A percentile compares a stretch with the other conserved stretches of the same genome.
phyloP scores from a whole-genome alignment of 2,888 invertebrate genomes.

The Oxystoma pomonae region DNA sequence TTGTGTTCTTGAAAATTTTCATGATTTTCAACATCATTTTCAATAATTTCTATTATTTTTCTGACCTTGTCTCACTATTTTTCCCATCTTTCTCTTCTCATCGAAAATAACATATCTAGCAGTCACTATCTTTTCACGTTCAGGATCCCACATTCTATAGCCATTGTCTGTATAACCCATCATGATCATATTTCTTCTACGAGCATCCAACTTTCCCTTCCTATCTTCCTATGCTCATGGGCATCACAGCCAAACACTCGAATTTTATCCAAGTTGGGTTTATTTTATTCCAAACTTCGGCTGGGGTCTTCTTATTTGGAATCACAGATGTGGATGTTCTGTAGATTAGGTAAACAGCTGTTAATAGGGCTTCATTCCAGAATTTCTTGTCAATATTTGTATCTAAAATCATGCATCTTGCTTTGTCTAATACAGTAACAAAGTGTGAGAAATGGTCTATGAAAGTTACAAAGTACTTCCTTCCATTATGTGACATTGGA shows the following conservation, averaged over 20 bases:
- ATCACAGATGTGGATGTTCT: too few relatives aligned
- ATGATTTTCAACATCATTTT: too few relatives aligned
- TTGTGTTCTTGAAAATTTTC: too few relatives aligned
- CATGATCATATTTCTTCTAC: slow-evolving; percentile 6
- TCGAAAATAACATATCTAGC: slow-evolving; percentile 9
- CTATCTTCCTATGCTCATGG: not conserved
- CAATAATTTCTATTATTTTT: not conserved
- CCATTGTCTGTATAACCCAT: not conserved
- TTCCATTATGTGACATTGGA: too few relatives aligned
- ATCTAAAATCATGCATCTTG: too few relatives aligned
- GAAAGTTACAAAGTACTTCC: too few relatives aligned
- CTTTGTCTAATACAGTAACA: too few relatives aligned
- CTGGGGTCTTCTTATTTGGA: not conserved
- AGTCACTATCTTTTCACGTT: slow-evolving; percentile 1
- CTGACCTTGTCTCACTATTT: not conserved
- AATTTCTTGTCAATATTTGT: too few relatives aligned
- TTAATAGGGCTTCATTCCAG: too few relatives aligned
- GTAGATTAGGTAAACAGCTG: too few relatives aligned
- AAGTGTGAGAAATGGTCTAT: too few relatives aligned
- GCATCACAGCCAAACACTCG: slow-evolving; percentile 7
- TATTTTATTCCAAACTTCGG: slow-evolving; percentile 3
- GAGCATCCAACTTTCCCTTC: not conserved
- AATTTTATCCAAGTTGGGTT: slow-evolving; percentile 7
- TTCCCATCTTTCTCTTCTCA: not conserved
- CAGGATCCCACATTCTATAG: slow-evolving; percentile 3